Evolutionary conservation across 2,888 invertebrate genomes (phyloP).

Genomic region (Julus scanicus): DNA sequence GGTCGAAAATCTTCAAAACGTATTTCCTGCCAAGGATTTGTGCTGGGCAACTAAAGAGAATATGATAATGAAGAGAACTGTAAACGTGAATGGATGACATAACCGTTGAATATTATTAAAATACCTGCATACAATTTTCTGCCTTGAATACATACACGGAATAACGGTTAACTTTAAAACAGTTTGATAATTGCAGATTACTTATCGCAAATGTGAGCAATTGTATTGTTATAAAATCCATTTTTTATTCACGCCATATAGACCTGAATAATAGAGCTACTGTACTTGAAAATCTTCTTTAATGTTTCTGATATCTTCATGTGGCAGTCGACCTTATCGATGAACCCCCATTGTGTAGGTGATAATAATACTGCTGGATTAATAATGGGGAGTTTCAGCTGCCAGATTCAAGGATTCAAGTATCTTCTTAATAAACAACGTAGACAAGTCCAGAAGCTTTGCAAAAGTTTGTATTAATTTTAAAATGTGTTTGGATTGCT

Average conservation of each 20-base stretch:
- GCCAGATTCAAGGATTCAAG: conserved; percentile 11
- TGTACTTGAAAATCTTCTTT: conserved; percentile 32
- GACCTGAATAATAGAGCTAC: not conserved
- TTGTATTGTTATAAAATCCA: conserved; percentile 20
- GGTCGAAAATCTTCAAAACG: not conserved
- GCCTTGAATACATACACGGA: not conserved
- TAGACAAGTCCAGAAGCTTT: not conserved
- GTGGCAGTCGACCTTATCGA: conserved; percentile 28
- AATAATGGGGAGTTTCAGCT: not conserved
- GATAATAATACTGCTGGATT: not conserved
- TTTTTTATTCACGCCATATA: not conserved
- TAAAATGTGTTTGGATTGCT: not conserved
- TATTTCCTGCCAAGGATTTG: not conserved
- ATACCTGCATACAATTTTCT: not conserved
- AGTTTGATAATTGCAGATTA: not conserved
- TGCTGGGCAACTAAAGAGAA: not conserved
- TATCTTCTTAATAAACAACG: not conserved
- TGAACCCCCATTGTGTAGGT: conserved; percentile 14
- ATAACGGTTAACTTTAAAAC: not conserved
- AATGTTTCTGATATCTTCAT: not conserved
- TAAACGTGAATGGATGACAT: not conserved
- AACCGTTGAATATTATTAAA: not conserved
- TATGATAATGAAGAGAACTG: too few relatives aligned
- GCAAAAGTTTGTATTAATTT: not conserved
- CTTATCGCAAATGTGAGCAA: not conserved